Evolutionary conservation across 2,888 invertebrate genomes (phyloP).

Genomic region (Synergus umbraculus): DNA sequence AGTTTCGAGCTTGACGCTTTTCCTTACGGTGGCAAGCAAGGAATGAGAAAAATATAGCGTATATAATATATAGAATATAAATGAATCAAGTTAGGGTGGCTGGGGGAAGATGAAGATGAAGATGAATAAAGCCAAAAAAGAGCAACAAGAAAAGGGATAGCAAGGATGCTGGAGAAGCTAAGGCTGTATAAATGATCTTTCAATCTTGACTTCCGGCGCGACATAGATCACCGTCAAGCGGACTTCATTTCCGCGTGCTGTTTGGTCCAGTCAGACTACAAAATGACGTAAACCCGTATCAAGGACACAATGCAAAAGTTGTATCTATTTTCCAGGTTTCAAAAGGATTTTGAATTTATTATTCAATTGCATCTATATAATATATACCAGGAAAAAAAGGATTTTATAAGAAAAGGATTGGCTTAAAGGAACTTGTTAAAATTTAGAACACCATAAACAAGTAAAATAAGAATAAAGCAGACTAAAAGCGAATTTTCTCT

Average conservation of each 20-base stretch:
- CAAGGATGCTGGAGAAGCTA: constrained; percentile 25
- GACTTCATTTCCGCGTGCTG: constrained; percentile 55
- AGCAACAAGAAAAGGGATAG: constrained; percentile 42
- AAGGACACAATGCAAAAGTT: constrained; percentile 15
- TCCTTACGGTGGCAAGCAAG: constrained; percentile 13
- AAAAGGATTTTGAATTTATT: not conserved
- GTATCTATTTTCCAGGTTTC: not conserved
- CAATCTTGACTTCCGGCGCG: constrained; percentile 51
- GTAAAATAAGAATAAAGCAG: too few relatives aligned
- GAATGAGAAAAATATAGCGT: constrained; percentile 31
- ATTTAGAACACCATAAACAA: too few relatives aligned
- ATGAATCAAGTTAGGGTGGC: constrained; percentile 18
- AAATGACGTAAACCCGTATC: constrained; percentile 14
- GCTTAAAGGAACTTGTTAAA: too few relatives aligned
- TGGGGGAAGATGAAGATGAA: constrained; percentile 9
- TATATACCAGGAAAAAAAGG: not conserved
- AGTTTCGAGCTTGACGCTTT: constrained; percentile 14
- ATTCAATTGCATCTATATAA: not conserved
- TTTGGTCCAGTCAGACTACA: constrained; percentile 5
- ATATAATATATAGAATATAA: constrained; percentile 31
- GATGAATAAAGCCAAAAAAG: constrained; percentile 37
- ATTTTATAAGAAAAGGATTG: not conserved
- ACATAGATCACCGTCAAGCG: constrained; percentile 54
- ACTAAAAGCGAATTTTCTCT: not conserved
- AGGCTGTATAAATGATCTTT: constrained; percentile 53